Evolutionary conservation across 1,140 invertebrate genomes (phyloP).

Genomic region (Melipona quadrifasciata): DNA sequence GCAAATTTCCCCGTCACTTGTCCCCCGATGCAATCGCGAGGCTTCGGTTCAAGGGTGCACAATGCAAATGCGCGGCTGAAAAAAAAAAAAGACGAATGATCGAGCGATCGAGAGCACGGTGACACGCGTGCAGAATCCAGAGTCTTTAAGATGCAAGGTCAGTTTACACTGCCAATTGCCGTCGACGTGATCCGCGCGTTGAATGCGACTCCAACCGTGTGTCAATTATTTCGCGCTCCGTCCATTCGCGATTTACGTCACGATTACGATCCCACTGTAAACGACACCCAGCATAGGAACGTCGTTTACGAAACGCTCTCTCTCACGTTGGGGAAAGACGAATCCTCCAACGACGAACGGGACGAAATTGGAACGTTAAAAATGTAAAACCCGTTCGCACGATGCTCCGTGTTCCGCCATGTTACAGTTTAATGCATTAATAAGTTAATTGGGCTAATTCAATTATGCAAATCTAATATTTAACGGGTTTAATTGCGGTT

Average conservation of each 20-base stretch:
- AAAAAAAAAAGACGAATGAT: background rate
- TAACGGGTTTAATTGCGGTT: too few species aligned
- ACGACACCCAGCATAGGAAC: background rate
- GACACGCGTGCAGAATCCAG: background rate
- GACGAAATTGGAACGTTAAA: background rate
- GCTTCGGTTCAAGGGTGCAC: slow-evolving; percentile 57
- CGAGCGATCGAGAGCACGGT: background rate
- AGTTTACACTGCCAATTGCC: slow-evolving; percentile 1
- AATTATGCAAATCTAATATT: too few species aligned
- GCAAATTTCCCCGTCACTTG: slow-evolving; percentile 26
- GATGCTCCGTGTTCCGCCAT: too few species aligned
- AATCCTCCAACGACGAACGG: background rate
- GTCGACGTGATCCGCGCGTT: background rate
- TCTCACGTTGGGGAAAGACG: too few species aligned
- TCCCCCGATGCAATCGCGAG: slow-evolving; percentile 19
- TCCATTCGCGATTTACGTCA: background rate
- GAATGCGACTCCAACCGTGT: background rate
- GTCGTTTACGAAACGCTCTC: background rate
- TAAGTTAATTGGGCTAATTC: too few species aligned
- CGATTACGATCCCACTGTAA: background rate
- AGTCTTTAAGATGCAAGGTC: slow-evolving; percentile 49
- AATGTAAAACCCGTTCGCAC: too few species aligned
- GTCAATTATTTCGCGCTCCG: background rate
- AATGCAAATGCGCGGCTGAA: slow-evolving; percentile 26
- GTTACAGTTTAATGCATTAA: too few species aligned